phyloP scores from a whole-genome alignment of 1,140 invertebrate genomes.

The Cotesia typhae region DNA sequence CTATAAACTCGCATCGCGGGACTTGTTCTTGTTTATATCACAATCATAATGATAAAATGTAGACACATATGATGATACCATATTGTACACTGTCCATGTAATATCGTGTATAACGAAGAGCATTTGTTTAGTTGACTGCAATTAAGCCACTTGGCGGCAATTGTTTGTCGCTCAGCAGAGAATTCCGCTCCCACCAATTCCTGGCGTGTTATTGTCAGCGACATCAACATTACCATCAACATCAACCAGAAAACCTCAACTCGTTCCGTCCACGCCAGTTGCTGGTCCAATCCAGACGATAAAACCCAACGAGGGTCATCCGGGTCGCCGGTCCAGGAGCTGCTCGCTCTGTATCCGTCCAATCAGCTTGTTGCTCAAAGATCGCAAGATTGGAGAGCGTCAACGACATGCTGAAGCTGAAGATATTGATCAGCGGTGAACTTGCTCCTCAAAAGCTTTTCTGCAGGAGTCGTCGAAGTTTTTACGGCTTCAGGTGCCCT shows the following conservation, averaged over 20 bases:
- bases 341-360: constrained; percentile 23
- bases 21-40: not conserved
- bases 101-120: constrained; percentile 30
- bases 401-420: not conserved
- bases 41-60: constrained; percentile 12
- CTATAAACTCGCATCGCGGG: constrained; percentile 13
- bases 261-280: constrained; percentile 30
- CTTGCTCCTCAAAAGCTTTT: too few relatives aligned
- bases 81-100: not conserved
- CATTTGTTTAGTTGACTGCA: constrained; percentile 67
- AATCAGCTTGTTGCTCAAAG: constrained; percentile 14
- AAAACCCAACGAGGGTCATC: constrained; percentile 54
- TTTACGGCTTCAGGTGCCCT: too few relatives aligned
- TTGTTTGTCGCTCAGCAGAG: constrained; percentile 67
- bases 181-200: constrained; percentile 62
- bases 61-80: constrained; percentile 7
- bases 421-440: not conserved
- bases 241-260: constrained; percentile 1
- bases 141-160: constrained; percentile 68
- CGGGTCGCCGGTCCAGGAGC: constrained; percentile 53
- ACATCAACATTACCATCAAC: not conserved
- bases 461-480: too few relatives aligned
- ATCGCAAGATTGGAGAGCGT: not conserved
- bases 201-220: constrained; percentile 16
- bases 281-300: constrained; percentile 53